Base-by-base conservation (phyloP, 2,797 vertebrate genomes). In the Lates japonicus region DNA sequence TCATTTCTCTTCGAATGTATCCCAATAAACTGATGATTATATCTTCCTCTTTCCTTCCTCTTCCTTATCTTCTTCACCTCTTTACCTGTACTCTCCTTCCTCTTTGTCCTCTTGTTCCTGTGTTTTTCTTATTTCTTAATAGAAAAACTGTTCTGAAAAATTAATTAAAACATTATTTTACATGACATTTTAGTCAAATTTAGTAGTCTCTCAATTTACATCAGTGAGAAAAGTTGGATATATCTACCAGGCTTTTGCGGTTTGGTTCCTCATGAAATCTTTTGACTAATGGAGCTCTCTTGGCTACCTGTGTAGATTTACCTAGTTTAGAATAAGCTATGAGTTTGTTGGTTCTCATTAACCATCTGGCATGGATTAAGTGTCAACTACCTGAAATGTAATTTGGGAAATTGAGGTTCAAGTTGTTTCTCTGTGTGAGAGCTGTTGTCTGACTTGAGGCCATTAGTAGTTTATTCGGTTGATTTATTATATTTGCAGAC, bases 381-480 rank as follows among this genome's bases (percentile, higher is more conserved):
- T 37, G 29, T 77, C 33, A 25, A 33, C 42, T 64, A 29, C 77
- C 60, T 74, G 75, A 64, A 42, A 54, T 72, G 44, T 48, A 2
- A 42, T 66, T 61, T 62, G n/a, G 44, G n/a, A 52, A 41, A 49
- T n/a, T 20, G 75, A 59, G 55, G 59, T 37, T 1, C 3, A 13
- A 10, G 62, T 67, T 65, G 70, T n/a, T 22, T 69, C n/a, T 41
- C 22, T 20, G 37, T 1, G 5, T 48, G 78, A 71, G 16, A 31
- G 42, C 37, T 12, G 6, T 37, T 62, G 62, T 65, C 0, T 16
- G 64, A 59, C 67, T 63, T n/a, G 0, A n/a, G 52, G 80, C 9
- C 5, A 58, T 74, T 72, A 59, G 70, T 44, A 61, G 77, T 83
- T 67, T 78, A 73, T 81, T 39, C n/a, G 67, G 76, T 49, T 75